Evolutionary conservation across 1,140 invertebrate genomes (phyloP), one percentile per base, ranked within the genome.

Genomic region (Drosophila sp.): DNA sequence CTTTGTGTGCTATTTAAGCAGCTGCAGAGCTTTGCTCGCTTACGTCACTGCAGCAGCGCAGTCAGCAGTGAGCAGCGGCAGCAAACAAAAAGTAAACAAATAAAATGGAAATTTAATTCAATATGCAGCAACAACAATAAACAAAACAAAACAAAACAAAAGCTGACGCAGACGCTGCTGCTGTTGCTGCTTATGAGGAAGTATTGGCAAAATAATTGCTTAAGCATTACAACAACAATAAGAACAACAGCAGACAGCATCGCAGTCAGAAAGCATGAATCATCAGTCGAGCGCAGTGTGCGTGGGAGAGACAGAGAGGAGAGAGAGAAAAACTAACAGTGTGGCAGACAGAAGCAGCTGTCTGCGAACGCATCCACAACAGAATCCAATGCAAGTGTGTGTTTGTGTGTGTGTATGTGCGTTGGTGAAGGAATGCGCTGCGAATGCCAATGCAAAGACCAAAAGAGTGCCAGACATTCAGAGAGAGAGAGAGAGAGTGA

Each of bases 241-340:
- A 21, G 29, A 57, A 40, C 50, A 53, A 27, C 29, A 62, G 46
- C 61, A 38, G 58, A 54, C 65, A 80, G 77, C 80, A 81, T 72
- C 48, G 45, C 51, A 67, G 62, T 48, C 80, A 70, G 63, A 69
- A 78, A 80, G 65, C 76, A 89, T 89, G 83, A 87, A 89, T 87
- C 83, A 87, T 89, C 83, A 45, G 58, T 50, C 57, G 50, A 50
- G 21, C 50, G 25, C 38, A 54, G 51, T 21, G 50, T 51, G 67
- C 41, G 27, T 25, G 41, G 38, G 36, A 21, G 59, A 4, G 2
- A 13, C 11, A 9, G n/a, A 34, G 6, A 21, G 7, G 2, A 40
- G 21, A 8, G 7, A 29, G n/a, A 9, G 34, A 43, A n/a, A n/a
- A n/a, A n/a, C n/a, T n/a, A n/a, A n/a, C n/a, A n/a, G n/a, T n/a